phyloP scores from a whole-genome alignment of 1,140 invertebrate species.

The Aleiodes sp. region DNA sequence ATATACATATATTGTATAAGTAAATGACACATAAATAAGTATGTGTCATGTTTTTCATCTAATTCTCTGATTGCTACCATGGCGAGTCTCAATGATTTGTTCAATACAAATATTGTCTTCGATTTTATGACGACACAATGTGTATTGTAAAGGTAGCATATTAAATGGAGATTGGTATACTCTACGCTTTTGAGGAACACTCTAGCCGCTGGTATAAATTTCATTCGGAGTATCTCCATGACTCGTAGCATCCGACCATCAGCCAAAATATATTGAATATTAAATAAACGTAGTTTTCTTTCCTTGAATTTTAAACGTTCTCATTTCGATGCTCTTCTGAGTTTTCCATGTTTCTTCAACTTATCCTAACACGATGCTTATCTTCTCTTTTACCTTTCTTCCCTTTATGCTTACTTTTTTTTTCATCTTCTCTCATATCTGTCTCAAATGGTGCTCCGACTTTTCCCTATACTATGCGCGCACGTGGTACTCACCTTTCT shows the following conservation, averaged over 20 bases:
- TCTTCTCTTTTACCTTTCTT: slow-evolving; percentile 21
- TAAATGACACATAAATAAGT: too few relatives aligned
- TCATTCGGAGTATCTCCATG: slow-evolving; percentile 33
- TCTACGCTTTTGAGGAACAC: slow-evolving; percentile 41
- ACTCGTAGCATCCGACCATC: background rate
- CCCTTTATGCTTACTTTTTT: slow-evolving; percentile 18
- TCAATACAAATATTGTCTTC: too few relatives aligned
- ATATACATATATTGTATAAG: too few relatives aligned
- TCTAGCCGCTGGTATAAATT: slow-evolving; percentile 42
- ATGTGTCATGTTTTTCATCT: too few relatives aligned
- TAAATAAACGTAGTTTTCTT: slow-evolving; percentile 45
- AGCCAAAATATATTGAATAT: slow-evolving; percentile 49
- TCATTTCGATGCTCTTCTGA: slow-evolving; percentile 16
- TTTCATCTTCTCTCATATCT: slow-evolving; percentile 13
- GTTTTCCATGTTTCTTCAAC: background rate
- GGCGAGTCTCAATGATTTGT: too few relatives aligned
- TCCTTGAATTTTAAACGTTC: slow-evolving; percentile 44
- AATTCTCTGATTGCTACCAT: too few relatives aligned
- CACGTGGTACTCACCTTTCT: slow-evolving; percentile 22
- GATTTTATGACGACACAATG: background rate
- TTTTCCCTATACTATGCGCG: background rate
- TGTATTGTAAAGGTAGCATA: background rate
- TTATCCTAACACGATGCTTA: background rate
- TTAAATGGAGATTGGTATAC: background rate
- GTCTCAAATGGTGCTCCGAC: background rate